These are phyloP conservation scores for Anthonomus grandis DNA, from an alignment of 1,140 invertebrate species.

Conservation along the genomic window DNA sequence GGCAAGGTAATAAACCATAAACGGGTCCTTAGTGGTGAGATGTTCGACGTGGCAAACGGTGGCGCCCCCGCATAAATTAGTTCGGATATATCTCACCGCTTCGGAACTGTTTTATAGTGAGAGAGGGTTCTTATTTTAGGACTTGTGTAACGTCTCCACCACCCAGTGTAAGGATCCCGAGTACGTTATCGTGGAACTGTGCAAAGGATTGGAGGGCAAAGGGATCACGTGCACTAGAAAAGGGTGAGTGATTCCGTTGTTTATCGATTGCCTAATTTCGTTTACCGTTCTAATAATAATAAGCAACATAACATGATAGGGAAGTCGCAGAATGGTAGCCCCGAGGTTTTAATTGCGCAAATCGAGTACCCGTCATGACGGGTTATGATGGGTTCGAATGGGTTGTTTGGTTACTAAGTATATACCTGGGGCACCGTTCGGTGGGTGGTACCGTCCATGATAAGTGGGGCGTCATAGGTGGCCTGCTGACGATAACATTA, in stretches of 20 bases:
- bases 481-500: slow-evolving; percentile 15
- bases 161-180: slow-evolving; percentile 65
- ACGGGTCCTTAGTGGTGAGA: too few species aligned
- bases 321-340: slow-evolving; percentile 12
- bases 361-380: too few species aligned
- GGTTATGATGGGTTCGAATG: too few species aligned
- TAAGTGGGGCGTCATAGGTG: too few species aligned
- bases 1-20: slow-evolving; percentile 50
- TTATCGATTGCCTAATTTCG: too few species aligned
- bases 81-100: too few species aligned
- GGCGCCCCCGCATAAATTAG: too few species aligned
- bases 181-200: slow-evolving; percentile 60
- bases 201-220: slow-evolving; percentile 61
- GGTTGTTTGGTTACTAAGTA: too few species aligned
- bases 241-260: slow-evolving; percentile 56
- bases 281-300: neutral
- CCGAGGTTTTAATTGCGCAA: slow-evolving; percentile 13
- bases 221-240: slow-evolving; percentile 68
- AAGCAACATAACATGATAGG: neutral
- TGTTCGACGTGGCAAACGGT: too few species aligned
- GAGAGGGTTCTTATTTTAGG: slow-evolving; percentile 56
- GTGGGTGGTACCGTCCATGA: too few species aligned
- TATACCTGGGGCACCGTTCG: too few species aligned
- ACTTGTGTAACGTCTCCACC: slow-evolving; percentile 70
- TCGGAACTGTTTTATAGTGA: too few species aligned